Base-by-base conservation (phyloP, 2,797 vertebrate species). In the Ctenopoma kingsleyae region DNA sequence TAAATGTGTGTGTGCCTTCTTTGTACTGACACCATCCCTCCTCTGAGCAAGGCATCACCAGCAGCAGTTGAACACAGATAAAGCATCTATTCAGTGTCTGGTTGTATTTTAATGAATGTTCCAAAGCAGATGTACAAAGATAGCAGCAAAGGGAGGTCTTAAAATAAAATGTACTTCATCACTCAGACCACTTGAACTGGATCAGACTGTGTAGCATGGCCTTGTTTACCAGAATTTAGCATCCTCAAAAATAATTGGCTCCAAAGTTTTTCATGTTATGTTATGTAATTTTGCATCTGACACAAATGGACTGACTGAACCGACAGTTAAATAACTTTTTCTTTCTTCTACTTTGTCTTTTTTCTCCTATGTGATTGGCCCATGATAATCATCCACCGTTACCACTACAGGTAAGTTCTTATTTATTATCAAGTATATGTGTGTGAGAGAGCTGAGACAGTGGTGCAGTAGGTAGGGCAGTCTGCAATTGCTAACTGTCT, bases 351-450 rank as follows among this genome's bases (percentile, higher is more conserved):
- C 9, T 32, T 8, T 32, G 25, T 27, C 25, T 32, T 32, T 32
- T 32, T 32, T 10, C 35, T 76, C 76, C 23, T 40, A 84, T 89
- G 82, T 76, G n/a, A 32, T 47, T 51, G 64, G 40, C 53, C 56
- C 25, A 6, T 67, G 58, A 61, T 30, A 10, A 23, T 56, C 32
- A 54, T 49, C 62, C 17, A 23, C 43, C 23, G 57, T 69, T 49
- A 71, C 19, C 46, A 47, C 41, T 36, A 43, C 62, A 86, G 84
- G 78, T 89, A 51, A 82, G 87, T 68, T 32, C 9, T 8, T 32
- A 16, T 8, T 49, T 1, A 50, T 25, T 16, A 7, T 53, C 16
- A 64, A 35, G 17, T 48, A 9, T 27, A 2, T 41, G 13, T 0
- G n/a, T 13, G 1, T 46, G 19, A 19, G 27, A 12, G 9, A 23